These are phyloP conservation scores for Tanaodytes sp. DNA, from an alignment of 2,888 invertebrate genomes.

Conservation along the genomic window DNA sequence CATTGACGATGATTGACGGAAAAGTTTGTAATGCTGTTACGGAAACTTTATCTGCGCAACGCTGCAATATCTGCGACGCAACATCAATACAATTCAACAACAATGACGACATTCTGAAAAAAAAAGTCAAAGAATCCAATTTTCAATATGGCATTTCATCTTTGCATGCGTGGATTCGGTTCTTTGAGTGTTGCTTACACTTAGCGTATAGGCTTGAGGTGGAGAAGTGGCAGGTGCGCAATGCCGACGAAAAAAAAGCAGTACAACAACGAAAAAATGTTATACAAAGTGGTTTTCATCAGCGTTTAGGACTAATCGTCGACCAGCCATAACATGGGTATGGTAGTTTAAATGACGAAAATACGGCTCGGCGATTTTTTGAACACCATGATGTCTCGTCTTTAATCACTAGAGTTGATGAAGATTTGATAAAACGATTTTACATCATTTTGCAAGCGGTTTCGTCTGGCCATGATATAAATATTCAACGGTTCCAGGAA, in stretches of 20 bases:
- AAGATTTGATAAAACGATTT: background rate
- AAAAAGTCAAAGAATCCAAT: background rate
- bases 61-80: background rate
- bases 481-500: background rate
- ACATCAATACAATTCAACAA: too few relatives aligned
- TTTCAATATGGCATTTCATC: background rate
- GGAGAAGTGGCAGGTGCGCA: constrained; percentile 60
- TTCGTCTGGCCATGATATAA: background rate
- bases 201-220: background rate
- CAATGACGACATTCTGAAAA: background rate
- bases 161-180: constrained; percentile 11
- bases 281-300: constrained; percentile 42
- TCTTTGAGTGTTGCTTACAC: constrained; percentile 2
- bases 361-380: constrained; percentile 29
- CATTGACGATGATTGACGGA: background rate
- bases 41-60: background rate
- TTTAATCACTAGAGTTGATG: constrained; percentile 55
- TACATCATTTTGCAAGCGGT: background rate
- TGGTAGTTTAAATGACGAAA: constrained; percentile 25
- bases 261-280: constrained; percentile 46
- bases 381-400: constrained; percentile 14
- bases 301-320: background rate
- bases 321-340: constrained; percentile 17
- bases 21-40: too few relatives aligned
- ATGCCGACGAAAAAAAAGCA: constrained; percentile 16